These are phyloP conservation scores for Byasa hedistus DNA, from an alignment of 2,888 invertebrate genomes.

Conservation along the genomic window DNA sequence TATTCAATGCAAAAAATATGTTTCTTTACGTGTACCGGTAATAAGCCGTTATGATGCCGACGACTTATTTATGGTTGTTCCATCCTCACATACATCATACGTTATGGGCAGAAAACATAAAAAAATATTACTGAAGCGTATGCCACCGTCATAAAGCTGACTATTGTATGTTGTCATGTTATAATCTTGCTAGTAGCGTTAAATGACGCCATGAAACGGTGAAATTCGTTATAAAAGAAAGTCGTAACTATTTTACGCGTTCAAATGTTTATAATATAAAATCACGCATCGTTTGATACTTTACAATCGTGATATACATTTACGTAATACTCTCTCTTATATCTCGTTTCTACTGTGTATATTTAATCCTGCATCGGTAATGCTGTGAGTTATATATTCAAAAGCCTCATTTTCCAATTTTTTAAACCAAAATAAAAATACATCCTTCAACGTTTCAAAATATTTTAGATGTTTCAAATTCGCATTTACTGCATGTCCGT, in stretches of 20 bases:
- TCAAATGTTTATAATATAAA: conserved; percentile 17
- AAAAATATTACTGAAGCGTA: background rate
- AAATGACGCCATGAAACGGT: conserved; percentile 4
- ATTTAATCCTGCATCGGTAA: too few species aligned
- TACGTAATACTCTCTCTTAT: conserved; percentile 21
- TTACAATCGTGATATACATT: conserved; percentile 11
- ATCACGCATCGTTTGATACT: conserved; percentile 14
- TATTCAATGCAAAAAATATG: background rate
- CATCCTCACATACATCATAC: conserved; percentile 3
- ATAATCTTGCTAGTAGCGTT: background rate
- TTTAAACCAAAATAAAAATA: too few species aligned
- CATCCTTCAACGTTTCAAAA: too few species aligned
- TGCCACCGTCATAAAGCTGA: background rate
- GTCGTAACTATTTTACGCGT: conserved; percentile 13
- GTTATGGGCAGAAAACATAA: conserved; percentile 2
- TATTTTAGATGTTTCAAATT: too few species aligned
- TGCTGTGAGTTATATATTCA: too few species aligned
- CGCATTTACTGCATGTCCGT: too few species aligned
- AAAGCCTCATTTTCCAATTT: too few species aligned
- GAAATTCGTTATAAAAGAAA: conserved; percentile 28
- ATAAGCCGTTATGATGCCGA: conserved; percentile 18
- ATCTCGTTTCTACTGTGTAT: conserved; percentile 3
- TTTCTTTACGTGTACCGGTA: conserved; percentile 3
- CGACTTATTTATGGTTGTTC: conserved; percentile 21
- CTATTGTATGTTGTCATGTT: background rate